Evolutionary conservation across 1,140 invertebrate genomes (phyloP), one percentile per base, ranked within the genome.

Genomic region (Epicauta chinensis): DNA sequence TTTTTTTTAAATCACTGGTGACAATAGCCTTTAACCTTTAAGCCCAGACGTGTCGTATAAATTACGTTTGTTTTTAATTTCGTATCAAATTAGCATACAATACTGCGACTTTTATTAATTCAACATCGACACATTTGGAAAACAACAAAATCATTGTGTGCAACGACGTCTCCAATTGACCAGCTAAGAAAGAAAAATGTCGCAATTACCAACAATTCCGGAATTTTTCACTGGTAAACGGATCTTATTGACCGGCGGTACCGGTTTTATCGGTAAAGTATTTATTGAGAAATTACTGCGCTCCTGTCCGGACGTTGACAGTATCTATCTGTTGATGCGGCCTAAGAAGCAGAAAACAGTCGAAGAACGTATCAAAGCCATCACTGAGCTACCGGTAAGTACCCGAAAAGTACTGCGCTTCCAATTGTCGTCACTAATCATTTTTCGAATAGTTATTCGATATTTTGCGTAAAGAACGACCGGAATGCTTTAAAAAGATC

Each of bases 231-330:
- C 15, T 9, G 44, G 44, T 1, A 61, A 61, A 47, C 38, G 43
- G 49, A 40, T 62, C n/a, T 62, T 64, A 23, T 45, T 64, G 17
- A 64, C 62, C 5, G 62, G 62, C 16, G 60, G 55, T 3, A 62
- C 38, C 38, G 62, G 62, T 14, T 64, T 60, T 41, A 32, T 64
- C 23, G 62, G 62, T 1, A 91, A 76, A 66, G 70, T 73, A 10
- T 68, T 87, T 9, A 77, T 88, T 4, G 85, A 88, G 70, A 88
- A 88, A 69, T 61, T 88, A 3, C 67, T 88, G 5, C 70, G 84
- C 9, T 81, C 79, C 45, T 88, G 85, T 69, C 75, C 78, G 0
- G 74, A 77, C 16, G 46, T 88, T 2, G 74, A 73, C 12, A 74
- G 59, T 32, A 73, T 88, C 7, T 88, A 84, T 63, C 60, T 86